A percentile compares a stretch with the other conserved stretches of the same genome.
Evolutionary conservation across 1,140 invertebrate genomes (phyloP).

Genomic region (Plodia interpunctella): DNA sequence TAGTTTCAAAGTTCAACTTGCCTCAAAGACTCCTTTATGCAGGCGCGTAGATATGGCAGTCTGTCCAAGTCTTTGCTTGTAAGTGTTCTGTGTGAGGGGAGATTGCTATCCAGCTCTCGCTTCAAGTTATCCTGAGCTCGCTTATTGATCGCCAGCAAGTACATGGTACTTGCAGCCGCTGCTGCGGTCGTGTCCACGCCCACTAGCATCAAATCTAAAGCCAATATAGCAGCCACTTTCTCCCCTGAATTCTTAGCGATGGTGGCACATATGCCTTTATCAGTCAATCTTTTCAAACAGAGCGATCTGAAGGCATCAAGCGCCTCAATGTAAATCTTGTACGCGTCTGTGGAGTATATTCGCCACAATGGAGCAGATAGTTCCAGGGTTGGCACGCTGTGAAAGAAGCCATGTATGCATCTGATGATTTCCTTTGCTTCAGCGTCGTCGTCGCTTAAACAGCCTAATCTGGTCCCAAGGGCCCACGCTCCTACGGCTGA

Average conservation of each 20-base stretch:
- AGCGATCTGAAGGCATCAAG: conserved; percentile 81
- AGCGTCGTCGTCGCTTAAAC: conserved; percentile 79
- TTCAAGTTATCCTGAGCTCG: conserved; percentile 85
- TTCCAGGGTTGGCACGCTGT: conserved; percentile 87
- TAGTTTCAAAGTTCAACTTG: conserved; percentile 47
- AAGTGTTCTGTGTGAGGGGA: conserved; percentile 78
- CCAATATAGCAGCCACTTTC: conserved; percentile 86
- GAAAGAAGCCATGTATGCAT: conserved; percentile 88
- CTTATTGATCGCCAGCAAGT: conserved; percentile 86
- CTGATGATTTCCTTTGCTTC: conserved; percentile 87
- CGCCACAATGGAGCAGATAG: conserved; percentile 89
- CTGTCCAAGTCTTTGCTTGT: conserved; percentile 82
- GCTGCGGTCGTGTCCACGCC: conserved; percentile 93
- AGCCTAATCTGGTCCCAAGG: conserved; percentile 87
- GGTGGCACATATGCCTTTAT: conserved; percentile 61
- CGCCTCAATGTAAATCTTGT: conserved; percentile 84
- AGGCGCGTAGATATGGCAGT: conserved; percentile 89
- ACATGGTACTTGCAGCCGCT: conserved; percentile 86
- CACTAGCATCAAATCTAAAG: conserved; percentile 90
- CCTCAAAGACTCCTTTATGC: conserved; percentile 93
- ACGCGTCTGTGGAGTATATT: conserved; percentile 85
- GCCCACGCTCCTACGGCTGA: conserved; percentile 89
- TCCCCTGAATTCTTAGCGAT: conserved; percentile 48
- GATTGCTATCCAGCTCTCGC: conserved; percentile 81
- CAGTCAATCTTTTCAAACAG: conserved; percentile 62